Conservation (phyloP, 2,797 vertebrate species). For the Gila robusta region DNA sequence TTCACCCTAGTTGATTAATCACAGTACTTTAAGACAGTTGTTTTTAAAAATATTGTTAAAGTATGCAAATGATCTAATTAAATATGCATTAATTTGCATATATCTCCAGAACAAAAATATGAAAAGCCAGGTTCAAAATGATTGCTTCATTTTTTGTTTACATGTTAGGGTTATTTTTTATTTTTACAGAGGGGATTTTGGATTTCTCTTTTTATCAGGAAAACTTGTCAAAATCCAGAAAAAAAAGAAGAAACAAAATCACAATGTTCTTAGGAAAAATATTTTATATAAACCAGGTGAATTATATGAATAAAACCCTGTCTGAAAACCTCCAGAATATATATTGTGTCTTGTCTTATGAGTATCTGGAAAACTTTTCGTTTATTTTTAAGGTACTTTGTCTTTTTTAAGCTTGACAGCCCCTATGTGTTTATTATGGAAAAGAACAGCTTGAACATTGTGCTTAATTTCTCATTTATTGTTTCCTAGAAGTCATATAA, state of each 20-base stretch:
- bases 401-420: neutral
- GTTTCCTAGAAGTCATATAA: neutral
- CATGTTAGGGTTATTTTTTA: neutral
- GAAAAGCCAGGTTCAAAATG: neutral
- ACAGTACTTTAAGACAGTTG: neutral
- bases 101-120: neutral
- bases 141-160: neutral
- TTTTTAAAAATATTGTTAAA: neutral
- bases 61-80: neutral
- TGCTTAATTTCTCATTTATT: neutral
- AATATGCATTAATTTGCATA: neutral
- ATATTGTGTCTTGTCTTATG: neutral
- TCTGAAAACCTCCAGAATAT: neutral
- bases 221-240: neutral
- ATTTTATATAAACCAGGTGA: neutral
- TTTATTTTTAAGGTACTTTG: neutral
- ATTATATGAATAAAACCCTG: neutral
- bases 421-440: neutral
- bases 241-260: neutral
- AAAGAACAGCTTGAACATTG: neutral
- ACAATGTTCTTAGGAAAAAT: neutral
- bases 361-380: neutral
- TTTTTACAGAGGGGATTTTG: neutral
- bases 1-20: neutral
- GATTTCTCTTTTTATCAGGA: neutral